These are phyloP conservation scores for Macrosteles quadrilineatus DNA, from an alignment of 1,140 invertebrate genomes.

Conservation along the genomic window DNA sequence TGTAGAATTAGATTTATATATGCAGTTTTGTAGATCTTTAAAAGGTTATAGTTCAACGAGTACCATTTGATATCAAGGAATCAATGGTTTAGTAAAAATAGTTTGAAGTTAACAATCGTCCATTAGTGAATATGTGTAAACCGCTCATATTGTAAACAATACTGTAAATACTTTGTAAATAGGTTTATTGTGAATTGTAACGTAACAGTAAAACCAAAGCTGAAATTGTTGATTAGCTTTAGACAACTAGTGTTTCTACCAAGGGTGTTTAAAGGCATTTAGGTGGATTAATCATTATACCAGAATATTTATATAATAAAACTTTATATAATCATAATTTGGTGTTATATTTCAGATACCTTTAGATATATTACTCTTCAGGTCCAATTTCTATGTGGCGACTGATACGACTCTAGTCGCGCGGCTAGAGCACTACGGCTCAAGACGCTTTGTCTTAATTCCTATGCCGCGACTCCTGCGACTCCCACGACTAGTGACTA, in stretches of 20 bases:
- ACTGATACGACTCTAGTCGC: too few relatives aligned
- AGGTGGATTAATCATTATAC: conserved; percentile 22
- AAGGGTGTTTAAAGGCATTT: conserved; percentile 11
- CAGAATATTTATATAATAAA: conserved; percentile 26
- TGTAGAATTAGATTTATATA: not conserved
- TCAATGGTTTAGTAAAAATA: not conserved
- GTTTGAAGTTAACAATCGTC: conserved; percentile 5
- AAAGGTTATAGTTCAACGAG: not conserved
- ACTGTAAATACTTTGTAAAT: not conserved
- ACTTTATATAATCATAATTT: conserved; percentile 11
- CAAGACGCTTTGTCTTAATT: too few relatives aligned
- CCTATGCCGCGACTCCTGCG: too few relatives aligned
- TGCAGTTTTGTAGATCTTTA: not conserved
- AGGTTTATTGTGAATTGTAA: conserved; percentile 9
- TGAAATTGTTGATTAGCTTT: conserved; percentile 18
- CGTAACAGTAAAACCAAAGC: conserved; percentile 10
- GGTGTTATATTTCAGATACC: too few relatives aligned
- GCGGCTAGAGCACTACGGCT: too few relatives aligned
- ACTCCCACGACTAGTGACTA: too few relatives aligned
- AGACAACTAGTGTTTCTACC: conserved; percentile 13
- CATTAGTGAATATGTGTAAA: not conserved
- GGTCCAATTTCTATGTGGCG: too few relatives aligned
- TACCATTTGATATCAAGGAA: not conserved
- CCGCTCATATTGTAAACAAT: conserved; percentile 1
- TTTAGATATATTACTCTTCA: too few relatives aligned